Evolutionary conservation across 2,888 invertebrate genomes (phyloP), one percentile per base, ranked within the genome.

Genomic region (Cremastinae sp.): DNA sequence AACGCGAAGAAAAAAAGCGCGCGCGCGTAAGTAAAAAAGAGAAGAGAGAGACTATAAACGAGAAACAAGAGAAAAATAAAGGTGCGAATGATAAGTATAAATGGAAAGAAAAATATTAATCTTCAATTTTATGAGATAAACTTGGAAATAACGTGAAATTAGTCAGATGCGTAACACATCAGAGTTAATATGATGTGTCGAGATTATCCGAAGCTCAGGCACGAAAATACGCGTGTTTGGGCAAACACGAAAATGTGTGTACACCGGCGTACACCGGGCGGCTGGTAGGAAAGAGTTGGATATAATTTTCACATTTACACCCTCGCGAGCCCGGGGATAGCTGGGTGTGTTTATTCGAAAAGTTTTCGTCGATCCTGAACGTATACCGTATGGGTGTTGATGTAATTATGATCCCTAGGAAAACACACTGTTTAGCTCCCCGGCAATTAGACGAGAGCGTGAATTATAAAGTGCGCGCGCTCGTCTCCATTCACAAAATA

Each of bases 361-460:
- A 66, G 66, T 66, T 66, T 28, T 47, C 14, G 12, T 34, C 45
- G 18, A 22, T n/a, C 34, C 7, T 12, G 45, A 18, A 18, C 18
- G 16, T 22, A 4, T 9, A 61, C 16, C 18, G 16, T 36, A 18
- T 16, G 36, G 8, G 2, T 43, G 51, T 43, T 34, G 41, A 28
- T 53, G 28, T 56, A 54, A 70, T 56, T 51, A 75, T 51, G 36
- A 62, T 71, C 71, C 16, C 14, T 64, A 14, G 22, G 70, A 61
- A 58, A 75, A 68, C 45, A 68, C 45, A 62, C 14, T 62, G 61
- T 74, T 74, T 71, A 66, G 59, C 65, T 47, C 56, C n/a, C 20
- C 41, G 51, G 75, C 66, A 71, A 75, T 75, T 75, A 62, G 51
- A 62, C 66, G 61, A 34, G 49, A 61, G 61, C 38, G 53, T 54